These are phyloP conservation scores for Lethrus apterus DNA, from an alignment of 1,140 invertebrate genomes.

Conservation along the genomic window DNA sequence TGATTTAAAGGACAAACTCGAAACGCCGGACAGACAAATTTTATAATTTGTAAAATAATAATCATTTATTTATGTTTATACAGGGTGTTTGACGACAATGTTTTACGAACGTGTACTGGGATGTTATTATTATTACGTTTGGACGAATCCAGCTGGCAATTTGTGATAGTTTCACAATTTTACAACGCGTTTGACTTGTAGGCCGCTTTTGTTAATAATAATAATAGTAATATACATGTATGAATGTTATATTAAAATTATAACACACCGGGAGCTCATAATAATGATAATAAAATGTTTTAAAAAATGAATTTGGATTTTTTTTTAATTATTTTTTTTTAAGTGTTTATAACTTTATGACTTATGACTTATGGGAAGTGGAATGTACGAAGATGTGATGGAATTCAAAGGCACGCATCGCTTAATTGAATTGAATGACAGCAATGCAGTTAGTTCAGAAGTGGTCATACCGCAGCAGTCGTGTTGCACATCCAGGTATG, in stretches of 20 bases:
- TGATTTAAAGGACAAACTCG: not conserved
- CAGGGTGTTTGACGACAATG: not conserved
- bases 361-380: not conserved
- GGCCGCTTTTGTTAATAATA: too few relatives aligned
- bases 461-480: constrained; percentile 4
- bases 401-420: not conserved
- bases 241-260: too few relatives aligned
- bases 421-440: constrained; percentile 11
- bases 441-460: constrained; percentile 11
- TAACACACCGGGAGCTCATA: constrained; percentile 1
- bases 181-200: too few relatives aligned
- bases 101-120: too few relatives aligned
- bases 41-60: not conserved
- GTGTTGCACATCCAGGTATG: not conserved
- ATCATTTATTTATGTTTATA: constrained; percentile 2
- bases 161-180: too few relatives aligned
- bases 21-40: not conserved
- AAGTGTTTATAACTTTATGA: too few relatives aligned
- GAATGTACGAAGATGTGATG: constrained; percentile 4
- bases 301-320: too few relatives aligned
- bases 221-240: too few relatives aligned
- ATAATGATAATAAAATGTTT: too few relatives aligned
- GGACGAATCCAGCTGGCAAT: too few relatives aligned
- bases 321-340: too few relatives aligned
- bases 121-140: too few relatives aligned